phyloP scores from a whole-genome alignment of 2,888 invertebrate genomes.

The Caradrina clavipalpis region DNA sequence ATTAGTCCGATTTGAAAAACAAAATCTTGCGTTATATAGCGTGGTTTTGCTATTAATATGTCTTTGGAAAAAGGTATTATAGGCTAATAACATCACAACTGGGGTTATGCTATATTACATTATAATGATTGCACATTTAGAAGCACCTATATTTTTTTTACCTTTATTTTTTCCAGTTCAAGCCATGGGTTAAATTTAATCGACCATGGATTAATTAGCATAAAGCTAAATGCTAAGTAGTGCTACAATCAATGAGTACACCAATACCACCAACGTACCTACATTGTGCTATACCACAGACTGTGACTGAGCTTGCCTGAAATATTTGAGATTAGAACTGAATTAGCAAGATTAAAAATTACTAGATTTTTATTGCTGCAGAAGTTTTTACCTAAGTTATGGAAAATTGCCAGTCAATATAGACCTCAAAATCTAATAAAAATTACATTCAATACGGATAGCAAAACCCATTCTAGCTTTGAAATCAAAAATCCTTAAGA shows the following conservation, averaged over 20 bases:
- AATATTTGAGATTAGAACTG: slow-evolving; percentile 8
- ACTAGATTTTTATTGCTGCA: neutral
- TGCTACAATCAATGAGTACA: slow-evolving; percentile 5
- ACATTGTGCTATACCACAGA: slow-evolving; percentile 14
- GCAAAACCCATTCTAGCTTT: neutral
- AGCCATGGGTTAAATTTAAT: slow-evolving; percentile 1
- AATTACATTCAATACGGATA: neutral
- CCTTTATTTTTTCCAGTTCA: neutral
- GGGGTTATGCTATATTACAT: no score
- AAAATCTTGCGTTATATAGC: no score
- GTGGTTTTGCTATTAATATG: no score
- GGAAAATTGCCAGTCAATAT: no score
- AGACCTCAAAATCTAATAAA: no score
- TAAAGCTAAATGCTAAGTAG: neutral
- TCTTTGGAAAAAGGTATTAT: no score
- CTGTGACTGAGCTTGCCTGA: slow-evolving; percentile 7
- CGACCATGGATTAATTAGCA: neutral
- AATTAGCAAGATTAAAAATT: neutral
- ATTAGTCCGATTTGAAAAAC: no score
- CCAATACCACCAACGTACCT: neutral
- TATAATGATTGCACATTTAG: no score
- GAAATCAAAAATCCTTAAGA: no score
- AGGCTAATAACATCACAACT: no score
- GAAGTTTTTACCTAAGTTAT: no score
- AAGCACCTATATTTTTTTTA: neutral